Evolutionary conservation across 2,797 vertebrate species (phyloP).

Genomic region (Eulemur rubriventer): DNA sequence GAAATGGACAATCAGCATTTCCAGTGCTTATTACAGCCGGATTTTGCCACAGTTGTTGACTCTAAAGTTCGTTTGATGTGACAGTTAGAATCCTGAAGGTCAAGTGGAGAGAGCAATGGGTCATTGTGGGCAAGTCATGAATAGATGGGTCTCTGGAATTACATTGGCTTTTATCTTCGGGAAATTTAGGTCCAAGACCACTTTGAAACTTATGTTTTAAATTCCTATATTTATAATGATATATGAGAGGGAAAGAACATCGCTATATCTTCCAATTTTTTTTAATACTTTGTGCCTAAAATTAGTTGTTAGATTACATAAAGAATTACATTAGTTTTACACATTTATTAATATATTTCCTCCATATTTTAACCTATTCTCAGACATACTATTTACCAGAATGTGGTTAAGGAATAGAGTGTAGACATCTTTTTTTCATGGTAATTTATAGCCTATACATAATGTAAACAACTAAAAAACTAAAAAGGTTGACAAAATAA

Average conservation of each 20-base stretch:
- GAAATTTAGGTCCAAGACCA: neutral
- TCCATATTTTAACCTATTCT: neutral
- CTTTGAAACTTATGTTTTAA: neutral
- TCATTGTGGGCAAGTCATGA: neutral
- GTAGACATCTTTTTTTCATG: neutral
- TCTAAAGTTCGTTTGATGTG: neutral
- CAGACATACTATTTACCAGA: neutral
- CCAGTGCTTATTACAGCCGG: neutral
- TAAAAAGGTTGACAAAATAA: neutral
- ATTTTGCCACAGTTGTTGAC: neutral
- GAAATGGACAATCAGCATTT: neutral
- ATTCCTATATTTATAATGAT: neutral
- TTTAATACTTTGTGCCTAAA: neutral
- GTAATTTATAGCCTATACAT: neutral
- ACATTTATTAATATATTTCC: neutral
- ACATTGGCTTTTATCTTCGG: neutral
- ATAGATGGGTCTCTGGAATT: neutral
- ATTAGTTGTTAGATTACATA: neutral
- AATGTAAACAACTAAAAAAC: neutral
- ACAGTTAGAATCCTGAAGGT: neutral
- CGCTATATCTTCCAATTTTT: neutral
- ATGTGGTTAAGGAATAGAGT: neutral
- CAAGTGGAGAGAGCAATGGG: neutral
- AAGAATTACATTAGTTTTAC: neutral
- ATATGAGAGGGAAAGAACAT: neutral